Base-by-base conservation (phyloP, 2,113 vertebrate species). In the Alethe diademata region DNA sequence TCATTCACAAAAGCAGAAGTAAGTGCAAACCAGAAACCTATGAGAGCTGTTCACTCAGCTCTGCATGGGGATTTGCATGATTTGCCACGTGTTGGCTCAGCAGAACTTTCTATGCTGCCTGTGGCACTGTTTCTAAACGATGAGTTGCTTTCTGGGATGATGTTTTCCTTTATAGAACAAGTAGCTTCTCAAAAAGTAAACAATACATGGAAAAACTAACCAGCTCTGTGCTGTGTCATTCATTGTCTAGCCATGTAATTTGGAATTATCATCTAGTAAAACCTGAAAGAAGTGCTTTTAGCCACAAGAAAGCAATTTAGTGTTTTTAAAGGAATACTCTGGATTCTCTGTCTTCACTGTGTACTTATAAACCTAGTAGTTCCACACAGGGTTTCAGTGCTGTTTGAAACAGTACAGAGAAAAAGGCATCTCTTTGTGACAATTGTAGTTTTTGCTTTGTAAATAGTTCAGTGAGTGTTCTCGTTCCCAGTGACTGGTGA, bases 91-190 rank as follows among this genome's bases (percentile, higher is more conserved):
- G 88, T 94, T 11, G 83, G 76, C 53, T 85, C 86, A 92, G 90
- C 78, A 96, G 88, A 88, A 87, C 65, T 90, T 81, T 74, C 78
- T 81, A 9, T 42, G 73, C 78, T 65, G 48, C 54, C 86, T 45
- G 92, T 57, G 67, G 58, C 72, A 78, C 57, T 93, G 90, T 91
- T 90, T 96, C 88, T 64, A 86, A 80, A 79, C 71, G 62, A 26
- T 33, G 26, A 72, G 74, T 90, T 85, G 51, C 28, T 78, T 78
- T 92, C 82, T 85, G 64, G 73, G 60, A 76, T 82, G 61, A 36
- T 84, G 60, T 58, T 97, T 90, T 73, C 67, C 40, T 57, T 81
- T 43, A 26, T 61, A 93, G 95, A 96, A 95, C 43, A 92, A 83
- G 47, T 14, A 71, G 19, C 64, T 82, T 38, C 33, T 88, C 56